Base-by-base conservation (phyloP, 2,797 vertebrate species). In the Oryzias sinensis region DNA sequence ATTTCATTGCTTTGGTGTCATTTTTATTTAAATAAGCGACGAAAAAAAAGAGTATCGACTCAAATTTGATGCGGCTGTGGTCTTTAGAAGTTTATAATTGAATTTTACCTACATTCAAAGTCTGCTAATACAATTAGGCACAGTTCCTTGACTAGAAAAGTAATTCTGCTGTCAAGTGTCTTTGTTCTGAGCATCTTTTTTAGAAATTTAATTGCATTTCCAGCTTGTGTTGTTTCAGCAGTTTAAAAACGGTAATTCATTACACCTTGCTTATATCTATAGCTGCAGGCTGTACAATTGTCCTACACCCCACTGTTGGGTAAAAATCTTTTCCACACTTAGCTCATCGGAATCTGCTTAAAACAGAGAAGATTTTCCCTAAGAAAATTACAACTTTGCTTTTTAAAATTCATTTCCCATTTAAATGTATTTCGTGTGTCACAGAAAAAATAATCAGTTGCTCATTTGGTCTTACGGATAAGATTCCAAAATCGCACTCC, bases 201-300 rank as follows among this genome's bases (percentile, higher is more conserved):
- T 84, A 62, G 69, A 63, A 84, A 77, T 76, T 88, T 91, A 89
- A 91, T 91, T 89, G 75, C 78, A 79, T 90, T 92, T 85, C 70
- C 58, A 47, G 59, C 14, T 5, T 46, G 51, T 67, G 75, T 77
- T 79, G 68, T 82, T 37, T 79, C 76, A 79, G 76, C 58, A 42
- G 43, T 65, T 68, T 66, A 76, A 86, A 37, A 86, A 81, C 64
- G 56, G 70, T 43, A 67, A 72, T 80, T 85, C 72, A 75, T 66
- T 73, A 71, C 59, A 68, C 65, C 49, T 55, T 46, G 37, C 62
- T 73, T 77, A 74, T 82, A 76, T 76, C 61, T 76, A 44, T 48
- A n/a, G 68, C 65, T 62, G 43, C 42, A 57, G 65, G 43, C 55
- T 47, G 50, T 45, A 24, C 45, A 56, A 49, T 76, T 74, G 58